phyloP scores from a whole-genome alignment of 2,797 vertebrate species.

The Brachyrhaphis roseni region DNA sequence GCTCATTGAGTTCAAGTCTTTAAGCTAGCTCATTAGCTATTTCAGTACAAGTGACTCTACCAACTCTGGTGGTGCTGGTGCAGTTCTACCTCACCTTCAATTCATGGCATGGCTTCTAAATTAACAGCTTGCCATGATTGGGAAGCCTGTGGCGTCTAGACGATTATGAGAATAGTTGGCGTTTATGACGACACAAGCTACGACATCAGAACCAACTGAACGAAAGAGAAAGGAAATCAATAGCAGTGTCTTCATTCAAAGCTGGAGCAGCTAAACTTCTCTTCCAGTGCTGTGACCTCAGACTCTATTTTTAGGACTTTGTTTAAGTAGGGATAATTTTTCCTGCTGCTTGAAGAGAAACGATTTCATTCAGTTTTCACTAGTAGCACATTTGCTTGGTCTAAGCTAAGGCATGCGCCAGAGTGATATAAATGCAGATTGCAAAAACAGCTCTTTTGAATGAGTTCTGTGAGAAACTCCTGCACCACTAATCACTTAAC shows the following conservation, averaged over 20 bases:
- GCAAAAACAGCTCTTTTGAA: not conserved
- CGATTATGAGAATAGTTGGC: constrained; percentile 15
- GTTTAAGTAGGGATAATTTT: constrained; percentile 13
- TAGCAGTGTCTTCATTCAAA: constrained; percentile 26
- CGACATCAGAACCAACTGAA: constrained; percentile 3
- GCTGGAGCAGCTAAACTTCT: constrained; percentile 31
- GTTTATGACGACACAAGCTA: constrained; percentile 16
- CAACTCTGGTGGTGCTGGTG: constrained; percentile 39
- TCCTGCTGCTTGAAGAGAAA: not conserved
- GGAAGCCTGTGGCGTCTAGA: constrained; percentile 11
- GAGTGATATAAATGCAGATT: not conserved
- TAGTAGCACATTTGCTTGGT: not conserved
- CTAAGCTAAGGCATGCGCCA: not conserved
- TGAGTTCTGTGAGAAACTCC: not conserved
- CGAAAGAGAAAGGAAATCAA: constrained; percentile 29
- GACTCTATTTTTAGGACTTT: constrained; percentile 42
- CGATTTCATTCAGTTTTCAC: constrained; percentile 12
- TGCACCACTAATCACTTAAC: constrained; percentile 50
- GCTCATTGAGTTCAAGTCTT: constrained; percentile 62
- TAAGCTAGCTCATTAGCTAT: constrained; percentile 65
- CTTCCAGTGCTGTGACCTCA: constrained; percentile 8
- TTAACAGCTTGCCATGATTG: constrained; percentile 24
- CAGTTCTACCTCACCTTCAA: constrained; percentile 40
- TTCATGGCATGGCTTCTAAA: constrained; percentile 37
- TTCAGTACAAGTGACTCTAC: constrained; percentile 42